Evolutionary conservation across 2,113 vertebrate genomes (phyloP).

Genomic region (Speoplatyrhinus poulsoni): DNA sequence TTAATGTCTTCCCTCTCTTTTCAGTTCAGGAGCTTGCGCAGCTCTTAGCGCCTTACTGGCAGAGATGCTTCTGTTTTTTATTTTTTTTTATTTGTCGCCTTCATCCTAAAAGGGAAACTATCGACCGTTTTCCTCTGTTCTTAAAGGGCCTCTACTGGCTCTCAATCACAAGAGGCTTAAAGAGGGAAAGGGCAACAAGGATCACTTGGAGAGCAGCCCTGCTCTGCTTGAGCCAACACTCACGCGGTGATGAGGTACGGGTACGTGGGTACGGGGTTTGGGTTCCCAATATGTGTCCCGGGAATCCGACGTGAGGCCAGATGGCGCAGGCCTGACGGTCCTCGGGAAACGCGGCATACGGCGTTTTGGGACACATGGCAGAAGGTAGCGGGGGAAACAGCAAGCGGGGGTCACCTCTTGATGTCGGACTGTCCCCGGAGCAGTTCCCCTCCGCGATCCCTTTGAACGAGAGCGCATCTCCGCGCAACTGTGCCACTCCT

Average conservation of each 20-base stretch:
- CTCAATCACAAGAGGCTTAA: conserved; percentile 65
- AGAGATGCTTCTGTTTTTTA: background rate
- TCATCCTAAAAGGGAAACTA: conserved; percentile 58
- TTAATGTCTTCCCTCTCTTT: too few species aligned
- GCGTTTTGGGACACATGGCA: conserved; percentile 64
- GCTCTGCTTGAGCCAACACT: conserved; percentile 59
- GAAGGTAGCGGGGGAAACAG: conserved; percentile 69
- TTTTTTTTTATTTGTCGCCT: conserved; percentile 32
- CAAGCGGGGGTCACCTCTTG: conserved; percentile 75
- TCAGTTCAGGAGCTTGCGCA: too few species aligned
- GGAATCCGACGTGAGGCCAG: conserved; percentile 77
- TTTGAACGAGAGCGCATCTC: conserved; percentile 77
- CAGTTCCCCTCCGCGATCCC: conserved; percentile 66
- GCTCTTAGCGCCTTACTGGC: background rate
- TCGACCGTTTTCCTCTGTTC: conserved; percentile 52
- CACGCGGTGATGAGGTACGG: conserved; percentile 64
- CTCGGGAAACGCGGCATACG: conserved; percentile 74
- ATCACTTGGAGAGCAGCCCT: conserved; percentile 62
- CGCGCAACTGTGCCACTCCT: conserved; percentile 55
- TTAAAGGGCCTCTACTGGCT: conserved; percentile 64
- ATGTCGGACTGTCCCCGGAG: conserved; percentile 76
- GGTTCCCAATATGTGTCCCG: conserved; percentile 77
- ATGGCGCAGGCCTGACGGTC: conserved; percentile 74
- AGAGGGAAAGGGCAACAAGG: conserved; percentile 69
- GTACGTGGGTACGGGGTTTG: conserved; percentile 53